These are phyloP conservation scores for Mormyrus iriodes DNA, from an alignment of 2,113 vertebrate species.

Conservation along the genomic window DNA sequence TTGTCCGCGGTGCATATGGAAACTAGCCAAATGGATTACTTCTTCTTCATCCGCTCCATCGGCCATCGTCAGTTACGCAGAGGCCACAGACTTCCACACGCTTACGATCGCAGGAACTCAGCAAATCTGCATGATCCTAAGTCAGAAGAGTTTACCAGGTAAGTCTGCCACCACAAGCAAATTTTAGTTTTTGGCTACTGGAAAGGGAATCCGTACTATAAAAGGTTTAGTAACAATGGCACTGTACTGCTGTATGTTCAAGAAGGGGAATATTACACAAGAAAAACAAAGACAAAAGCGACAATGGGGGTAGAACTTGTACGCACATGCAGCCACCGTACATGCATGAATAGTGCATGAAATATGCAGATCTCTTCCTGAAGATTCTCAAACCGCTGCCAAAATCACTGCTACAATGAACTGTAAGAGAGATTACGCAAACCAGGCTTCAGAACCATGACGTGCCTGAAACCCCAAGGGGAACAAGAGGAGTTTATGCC, in stretches of 20 bases:
- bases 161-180: neutral
- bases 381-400: neutral
- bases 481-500: neutral
- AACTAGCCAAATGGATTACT: slow-evolving; percentile 76
- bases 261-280: neutral
- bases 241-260: neutral
- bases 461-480: neutral
- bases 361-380: neutral
- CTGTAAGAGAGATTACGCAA: neutral
- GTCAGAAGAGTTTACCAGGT: neutral
- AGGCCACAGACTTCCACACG: slow-evolving; percentile 40
- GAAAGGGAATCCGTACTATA: neutral
- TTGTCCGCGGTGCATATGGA: slow-evolving; percentile 74
- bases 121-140: slow-evolving; percentile 17
- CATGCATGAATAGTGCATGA: neutral
- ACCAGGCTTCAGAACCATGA: neutral
- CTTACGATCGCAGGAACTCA: slow-evolving; percentile 18
- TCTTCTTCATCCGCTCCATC: slow-evolving; percentile 75
- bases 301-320: neutral
- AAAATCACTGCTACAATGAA: neutral
- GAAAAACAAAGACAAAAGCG: neutral
- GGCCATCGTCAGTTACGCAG: slow-evolving; percentile 68
- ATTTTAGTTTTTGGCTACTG: neutral
- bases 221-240: neutral
- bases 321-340: neutral